Percentiles rank a stretch among this genome's conserved stretches.
Conservation (phyloP, 2,888 invertebrate species). For the Mechanitis mazaeus region DNA sequence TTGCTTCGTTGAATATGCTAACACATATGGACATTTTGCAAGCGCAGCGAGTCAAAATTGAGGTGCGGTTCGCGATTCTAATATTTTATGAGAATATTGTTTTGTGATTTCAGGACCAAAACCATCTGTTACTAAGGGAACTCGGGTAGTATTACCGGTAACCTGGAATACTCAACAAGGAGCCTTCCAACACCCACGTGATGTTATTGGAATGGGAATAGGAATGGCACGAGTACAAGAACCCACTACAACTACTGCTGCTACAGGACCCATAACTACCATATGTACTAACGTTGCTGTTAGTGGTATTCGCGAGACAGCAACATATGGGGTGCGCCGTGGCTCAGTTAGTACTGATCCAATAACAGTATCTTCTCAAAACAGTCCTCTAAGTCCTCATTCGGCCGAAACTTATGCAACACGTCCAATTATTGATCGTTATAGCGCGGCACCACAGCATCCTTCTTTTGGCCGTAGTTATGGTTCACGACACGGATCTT, state of each 20-base stretch:
- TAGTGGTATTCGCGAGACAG: conserved; percentile 66
- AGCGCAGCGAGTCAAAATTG: too few species aligned
- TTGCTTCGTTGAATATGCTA: too few species aligned
- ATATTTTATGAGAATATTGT: too few species aligned
- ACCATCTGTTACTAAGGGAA: conserved; percentile 80
- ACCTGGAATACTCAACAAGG: conserved; percentile 69
- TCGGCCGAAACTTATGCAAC: conserved; percentile 48
- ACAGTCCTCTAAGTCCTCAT: conserved; percentile 71
- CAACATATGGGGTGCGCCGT: conserved; percentile 66
- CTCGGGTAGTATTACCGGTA: conserved; percentile 77
- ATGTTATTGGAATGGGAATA: conserved; percentile 62
- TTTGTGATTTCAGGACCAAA: conserved; percentile 71
- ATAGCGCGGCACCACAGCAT: conserved; percentile 58
- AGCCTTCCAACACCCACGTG: conserved; percentile 69
- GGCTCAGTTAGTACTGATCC: conserved; percentile 72
- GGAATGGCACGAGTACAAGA: conserved; percentile 68
- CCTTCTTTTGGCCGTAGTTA: conserved; percentile 59
- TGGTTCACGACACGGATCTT: conserved; percentile 61
- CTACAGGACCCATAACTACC: conserved; percentile 48
- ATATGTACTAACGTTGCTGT: conserved; percentile 58
- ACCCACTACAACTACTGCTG: conserved; percentile 47
- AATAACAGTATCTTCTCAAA: conserved; percentile 51
- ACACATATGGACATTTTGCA: too few species aligned
- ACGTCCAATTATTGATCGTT: conserved; percentile 62
- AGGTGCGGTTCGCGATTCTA: too few species aligned